These are phyloP conservation scores for Drosophila nannoptera DNA, from an alignment of 1,140 invertebrate species.

Conservation along the genomic window DNA sequence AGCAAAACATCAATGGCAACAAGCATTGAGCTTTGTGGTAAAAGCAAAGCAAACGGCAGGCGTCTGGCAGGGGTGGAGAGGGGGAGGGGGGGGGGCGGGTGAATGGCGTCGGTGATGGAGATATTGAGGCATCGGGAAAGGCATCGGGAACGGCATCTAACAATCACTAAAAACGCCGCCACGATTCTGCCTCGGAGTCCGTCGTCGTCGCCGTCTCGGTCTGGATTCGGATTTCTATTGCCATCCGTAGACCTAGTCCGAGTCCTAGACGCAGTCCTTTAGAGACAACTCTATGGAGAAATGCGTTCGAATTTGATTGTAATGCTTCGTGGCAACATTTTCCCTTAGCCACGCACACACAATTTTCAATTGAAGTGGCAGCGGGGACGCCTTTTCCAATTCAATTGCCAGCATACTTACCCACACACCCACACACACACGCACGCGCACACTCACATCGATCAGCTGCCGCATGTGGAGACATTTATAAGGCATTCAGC, in stretches of 20 bases:
- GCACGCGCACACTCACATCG: constrained; percentile 36
- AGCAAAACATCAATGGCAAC: constrained; percentile 73
- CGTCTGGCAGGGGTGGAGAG: constrained; percentile 6
- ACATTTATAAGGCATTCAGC: constrained; percentile 6
- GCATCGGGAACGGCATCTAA: constrained; percentile 21
- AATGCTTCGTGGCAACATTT: constrained; percentile 52
- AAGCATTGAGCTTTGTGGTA: constrained; percentile 34
- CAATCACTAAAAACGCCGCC: constrained; percentile 57
- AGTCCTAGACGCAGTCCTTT: no score
- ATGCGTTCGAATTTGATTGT: constrained; percentile 35
- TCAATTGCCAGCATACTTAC: constrained; percentile 29
- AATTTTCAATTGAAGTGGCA: constrained; percentile 69
- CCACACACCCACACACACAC: constrained; percentile 17
- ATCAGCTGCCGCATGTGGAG: not conserved
- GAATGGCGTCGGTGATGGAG: not conserved
- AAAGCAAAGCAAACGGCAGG: no score
- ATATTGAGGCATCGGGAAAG: constrained; percentile 22
- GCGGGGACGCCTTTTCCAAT: constrained; percentile 55
- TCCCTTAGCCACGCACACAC: constrained; percentile 66
- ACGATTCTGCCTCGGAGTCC: constrained; percentile 40
- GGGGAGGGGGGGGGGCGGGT: not conserved
- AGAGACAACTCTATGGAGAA: constrained; percentile 2
- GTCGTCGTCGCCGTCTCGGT: not conserved
- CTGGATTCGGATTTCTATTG: not conserved
- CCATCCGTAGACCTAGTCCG: no score